These are phyloP conservation scores for Strigops habroptila DNA, from an alignment of 2,113 vertebrate species.

Conservation along the genomic window DNA sequence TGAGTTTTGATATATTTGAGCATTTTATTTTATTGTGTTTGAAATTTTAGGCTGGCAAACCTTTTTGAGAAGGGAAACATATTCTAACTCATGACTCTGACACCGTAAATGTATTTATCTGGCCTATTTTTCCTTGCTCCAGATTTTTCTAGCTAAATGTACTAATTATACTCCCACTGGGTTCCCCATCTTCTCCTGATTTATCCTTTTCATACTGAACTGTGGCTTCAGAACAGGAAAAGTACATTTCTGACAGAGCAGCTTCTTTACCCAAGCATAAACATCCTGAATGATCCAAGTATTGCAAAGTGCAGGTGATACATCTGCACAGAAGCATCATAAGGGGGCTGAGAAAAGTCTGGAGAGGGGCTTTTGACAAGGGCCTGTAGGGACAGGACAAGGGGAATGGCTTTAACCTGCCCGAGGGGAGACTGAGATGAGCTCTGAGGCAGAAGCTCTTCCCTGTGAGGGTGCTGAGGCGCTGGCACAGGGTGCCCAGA, in stretches of 20 bases:
- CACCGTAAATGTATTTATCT: neutral
- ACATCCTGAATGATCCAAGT: neutral
- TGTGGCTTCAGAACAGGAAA: neutral
- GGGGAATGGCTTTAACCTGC: neutral
- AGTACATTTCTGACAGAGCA: neutral
- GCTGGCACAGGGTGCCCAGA: too few species aligned
- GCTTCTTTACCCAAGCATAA: neutral
- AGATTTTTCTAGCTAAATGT: slow-evolving; percentile 14
- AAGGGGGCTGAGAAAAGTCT: neutral
- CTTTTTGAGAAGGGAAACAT: neutral
- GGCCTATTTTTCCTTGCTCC: neutral
- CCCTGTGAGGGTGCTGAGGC: neutral
- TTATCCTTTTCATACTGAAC: neutral
- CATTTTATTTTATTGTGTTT: neutral
- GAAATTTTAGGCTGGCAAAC: neutral
- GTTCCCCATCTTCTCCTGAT: neutral
- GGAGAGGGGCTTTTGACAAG: neutral
- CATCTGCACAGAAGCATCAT: neutral
- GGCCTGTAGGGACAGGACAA: neutral
- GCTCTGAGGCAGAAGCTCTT: neutral
- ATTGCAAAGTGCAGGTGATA: neutral
- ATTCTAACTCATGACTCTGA: neutral
- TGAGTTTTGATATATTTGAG: neutral
- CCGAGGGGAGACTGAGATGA: neutral
- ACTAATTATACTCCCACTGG: slow-evolving; percentile 8